Evolutionary conservation across 2,888 invertebrate genomes (phyloP), one percentile per base, ranked within the genome.

Genomic region (Trachelus stipa): DNA sequence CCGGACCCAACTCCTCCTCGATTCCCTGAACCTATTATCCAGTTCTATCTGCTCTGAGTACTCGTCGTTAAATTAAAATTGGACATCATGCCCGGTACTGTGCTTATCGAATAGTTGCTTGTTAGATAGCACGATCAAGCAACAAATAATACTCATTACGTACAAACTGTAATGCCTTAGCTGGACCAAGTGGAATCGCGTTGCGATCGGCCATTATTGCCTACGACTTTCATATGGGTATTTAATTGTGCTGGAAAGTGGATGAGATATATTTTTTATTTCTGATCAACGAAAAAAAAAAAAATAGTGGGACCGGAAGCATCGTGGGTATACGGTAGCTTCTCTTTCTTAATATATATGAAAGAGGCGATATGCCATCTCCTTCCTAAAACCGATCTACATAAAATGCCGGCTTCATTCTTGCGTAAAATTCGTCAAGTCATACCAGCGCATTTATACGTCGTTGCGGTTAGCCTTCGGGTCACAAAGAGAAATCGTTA

Each of bases 401-500:
- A 88, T 88, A 88, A 88, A 88, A 88, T 84, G 85, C 86, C 86
- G 85, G 89, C 88, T 86, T 84, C 75, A 12, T 15, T 31, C 76
- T 77, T 79, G 74, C 76, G 73, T 79, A 35, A 74, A 81, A 79
- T 34, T 76, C 79, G 74, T 74, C 80, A 77, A 86, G 85, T 90
- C 88, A 89, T 85, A 87, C 82, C 82, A 82, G 74, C 80, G 80
- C 34, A 30, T 30, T 34, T 33, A 30, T 33, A 30, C 35, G 74
- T 34, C 15, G 35, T 12, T 34, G 74, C 37, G 34, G 34, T 87
- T 85, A 85, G 83, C 81, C 83, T 78, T 85, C 84, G 81, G 56
- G 82, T 84, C 83, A 83, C 87, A 88, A 88, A 82, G 85, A 86
- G 86, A 87, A 88, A 89, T 88, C 85, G 88, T 89, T 89, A 89